A percentile compares a stretch with the other conserved stretches of the same genome.
phyloP scores from a whole-genome alignment of 2,797 vertebrate genomes.

The Takifugu ocellatus region DNA sequence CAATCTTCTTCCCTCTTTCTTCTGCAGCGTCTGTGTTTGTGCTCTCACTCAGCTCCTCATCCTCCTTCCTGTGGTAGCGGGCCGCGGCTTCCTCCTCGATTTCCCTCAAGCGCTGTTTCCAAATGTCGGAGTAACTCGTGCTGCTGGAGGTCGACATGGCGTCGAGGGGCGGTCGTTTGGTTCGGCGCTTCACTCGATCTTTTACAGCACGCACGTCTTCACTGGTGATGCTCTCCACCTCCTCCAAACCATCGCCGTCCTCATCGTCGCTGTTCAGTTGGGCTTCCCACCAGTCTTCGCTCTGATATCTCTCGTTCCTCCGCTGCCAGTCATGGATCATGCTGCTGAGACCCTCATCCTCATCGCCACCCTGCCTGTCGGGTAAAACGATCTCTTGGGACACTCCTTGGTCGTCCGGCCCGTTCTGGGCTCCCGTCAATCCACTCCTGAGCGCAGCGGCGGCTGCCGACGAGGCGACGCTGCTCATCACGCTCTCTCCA shows the following conservation, averaged over 20 bases:
- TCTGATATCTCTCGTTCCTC: constrained; percentile 86
- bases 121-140: constrained; percentile 84
- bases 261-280: constrained; percentile 73
- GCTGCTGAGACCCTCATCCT: constrained; percentile 65
- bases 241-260: constrained; percentile 41
- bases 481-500: constrained; percentile 80
- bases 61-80: constrained; percentile 65
- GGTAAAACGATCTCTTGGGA: constrained; percentile 19
- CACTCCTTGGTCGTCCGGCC: not conserved
- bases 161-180: constrained; percentile 60
- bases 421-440: not conserved
- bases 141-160: constrained; percentile 76
- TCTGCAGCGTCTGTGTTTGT: constrained; percentile 28
- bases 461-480: constrained; percentile 69
- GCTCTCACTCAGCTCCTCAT: constrained; percentile 36
- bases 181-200: constrained; percentile 69
- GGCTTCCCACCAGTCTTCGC: constrained; percentile 73
- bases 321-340: constrained; percentile 88
- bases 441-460: constrained; percentile 44
- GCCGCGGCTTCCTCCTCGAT: constrained; percentile 85
- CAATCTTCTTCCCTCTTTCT: constrained; percentile 50
- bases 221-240: constrained; percentile 83
- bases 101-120: constrained; percentile 87
- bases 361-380: constrained; percentile 17
- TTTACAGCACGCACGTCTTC: constrained; percentile 79